Conservation (phyloP, 2,888 invertebrate genomes). For the Clitarchus hookeri region DNA sequence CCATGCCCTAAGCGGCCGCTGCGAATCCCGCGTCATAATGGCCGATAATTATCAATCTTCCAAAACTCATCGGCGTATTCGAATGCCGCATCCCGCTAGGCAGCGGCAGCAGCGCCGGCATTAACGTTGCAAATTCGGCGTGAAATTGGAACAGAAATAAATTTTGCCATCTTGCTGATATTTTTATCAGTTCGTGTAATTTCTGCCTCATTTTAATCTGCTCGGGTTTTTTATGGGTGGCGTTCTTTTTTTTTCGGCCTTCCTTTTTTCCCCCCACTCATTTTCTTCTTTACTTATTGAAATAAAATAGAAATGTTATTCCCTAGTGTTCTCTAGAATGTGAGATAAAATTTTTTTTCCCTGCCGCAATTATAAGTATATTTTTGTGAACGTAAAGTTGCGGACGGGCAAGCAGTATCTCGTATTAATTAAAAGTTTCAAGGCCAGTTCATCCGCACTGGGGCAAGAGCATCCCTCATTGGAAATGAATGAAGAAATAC, state of each 20-base stretch:
- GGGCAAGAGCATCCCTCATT: neutral
- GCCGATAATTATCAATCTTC: neutral
- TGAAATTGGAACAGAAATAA: neutral
- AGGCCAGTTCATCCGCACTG: neutral
- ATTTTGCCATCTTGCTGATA: neutral
- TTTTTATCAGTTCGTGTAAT: neutral
- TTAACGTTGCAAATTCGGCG: neutral
- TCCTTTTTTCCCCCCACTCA: neutral
- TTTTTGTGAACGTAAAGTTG: neutral
- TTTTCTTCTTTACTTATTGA: neutral
- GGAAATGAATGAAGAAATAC: neutral
- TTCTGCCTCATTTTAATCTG: neutral
- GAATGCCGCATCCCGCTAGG: neutral
- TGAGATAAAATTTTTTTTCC: neutral
- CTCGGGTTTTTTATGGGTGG: neutral
- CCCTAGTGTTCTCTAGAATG: neutral
- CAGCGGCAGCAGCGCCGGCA: neutral
- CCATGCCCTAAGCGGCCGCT: too few species aligned
- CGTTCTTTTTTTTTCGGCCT: neutral
- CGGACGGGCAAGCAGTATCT: neutral
- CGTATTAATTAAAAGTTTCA: constrained; percentile 14
- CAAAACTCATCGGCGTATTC: neutral
- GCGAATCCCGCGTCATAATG: neutral
- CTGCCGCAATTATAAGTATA: neutral
- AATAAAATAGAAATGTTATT: neutral